Conservation (phyloP, 64 coral and sea anemone species). For the Stichodactyla helianthus region DNA sequence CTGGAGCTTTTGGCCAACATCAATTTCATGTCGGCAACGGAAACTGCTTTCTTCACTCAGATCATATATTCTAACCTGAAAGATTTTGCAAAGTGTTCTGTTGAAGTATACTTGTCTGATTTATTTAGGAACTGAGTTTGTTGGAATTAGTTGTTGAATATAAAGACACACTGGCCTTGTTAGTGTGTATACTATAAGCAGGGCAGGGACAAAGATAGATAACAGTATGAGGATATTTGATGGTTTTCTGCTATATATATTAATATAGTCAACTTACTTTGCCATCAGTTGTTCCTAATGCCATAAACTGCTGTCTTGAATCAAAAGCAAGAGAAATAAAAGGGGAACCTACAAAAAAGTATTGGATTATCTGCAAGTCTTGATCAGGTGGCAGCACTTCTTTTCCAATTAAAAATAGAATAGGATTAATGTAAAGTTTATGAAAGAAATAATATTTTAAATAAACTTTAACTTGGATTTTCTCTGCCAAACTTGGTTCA, state of each 20-base stretch:
- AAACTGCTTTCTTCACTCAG: slow-evolving; percentile 46
- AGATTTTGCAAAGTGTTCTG: not conserved
- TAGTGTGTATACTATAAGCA: no score
- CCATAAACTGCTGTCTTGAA: slow-evolving; percentile 55
- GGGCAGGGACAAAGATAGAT: no score
- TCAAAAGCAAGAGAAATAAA: slow-evolving; percentile 89
- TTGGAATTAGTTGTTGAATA: no score
- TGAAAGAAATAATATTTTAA: not conserved
- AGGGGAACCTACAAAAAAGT: slow-evolving; percentile 51
- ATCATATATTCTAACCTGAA: slow-evolving; percentile 67
- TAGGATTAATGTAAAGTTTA: no score
- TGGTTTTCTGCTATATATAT: slow-evolving; percentile 1
- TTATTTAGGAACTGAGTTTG: not conserved
- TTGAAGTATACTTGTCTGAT: not conserved
- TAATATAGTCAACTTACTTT: slow-evolving; percentile 50
- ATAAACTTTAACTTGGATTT: no score
- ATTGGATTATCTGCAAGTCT: no score
- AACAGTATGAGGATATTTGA: not conserved
- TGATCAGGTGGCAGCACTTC: no score
- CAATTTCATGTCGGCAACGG: slow-evolving; percentile 63
- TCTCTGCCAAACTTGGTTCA: no score
- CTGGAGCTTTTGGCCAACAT: slow-evolving; percentile 36
- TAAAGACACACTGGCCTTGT: no score
- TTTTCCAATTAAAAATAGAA: no score
- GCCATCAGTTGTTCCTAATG: slow-evolving; percentile 78